Evolutionary conservation across 1,140 invertebrate species (phyloP).

Genomic region (roundworm (Caenorhabditis elegans)): WBcel235 BX284605.5:4187501-4188000

Average conservation of each 20-base stretch:
- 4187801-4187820: background rate
- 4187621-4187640: conserved; percentile 61
- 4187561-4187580: too few relatives aligned
- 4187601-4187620: conserved; percentile 56
- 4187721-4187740: conserved; percentile 21
- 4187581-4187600: background rate
- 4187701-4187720: conserved; percentile 59
- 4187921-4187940: too few relatives aligned
- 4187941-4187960: too few relatives aligned
- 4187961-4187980: too few relatives aligned
- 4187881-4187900: too few relatives aligned
- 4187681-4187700: conserved; percentile 64
- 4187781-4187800: background rate
- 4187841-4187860: too few relatives aligned
- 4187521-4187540: too few relatives aligned
- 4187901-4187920: too few relatives aligned
- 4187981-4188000: too few relatives aligned
- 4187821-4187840: background rate
- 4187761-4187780: conserved; percentile 6
- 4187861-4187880: too few relatives aligned
- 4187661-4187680: conserved; percentile 60
- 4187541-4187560: too few relatives aligned
- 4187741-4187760: background rate
- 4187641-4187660: conserved; percentile 61
- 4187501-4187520: too few relatives aligned